Base-by-base conservation (phyloP, 2,797 vertebrate genomes). In the Vespertilio murinus region DNA sequence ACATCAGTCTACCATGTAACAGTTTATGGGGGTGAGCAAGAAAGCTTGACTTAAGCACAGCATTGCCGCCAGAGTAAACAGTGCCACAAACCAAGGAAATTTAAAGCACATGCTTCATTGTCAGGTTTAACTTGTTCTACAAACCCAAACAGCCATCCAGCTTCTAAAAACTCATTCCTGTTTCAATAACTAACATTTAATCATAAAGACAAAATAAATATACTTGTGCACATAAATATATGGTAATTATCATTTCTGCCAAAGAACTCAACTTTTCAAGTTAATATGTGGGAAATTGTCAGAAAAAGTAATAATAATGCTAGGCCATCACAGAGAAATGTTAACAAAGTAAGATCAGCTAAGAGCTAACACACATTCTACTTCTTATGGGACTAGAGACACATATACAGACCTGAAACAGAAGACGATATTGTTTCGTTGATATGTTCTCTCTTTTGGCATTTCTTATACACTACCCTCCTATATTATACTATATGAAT, bases 61-160 rank as follows among this genome's bases (percentile, higher is more conserved):
- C 73, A 56, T 96, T 97, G 97, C 97, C 96, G 95, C 98, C 98
- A 98, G 97, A 98, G 97, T 98, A 98, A 98, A 98, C 97, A 98
- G 96, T 97, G 96, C 96, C 90, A 96, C 97, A 97, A 98, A 98
- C 97, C 97, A 97, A 97, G 96, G 82, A 98, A 98, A 98, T 98
- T 97, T 97, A 98, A 98, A 98, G 97, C 97, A 98, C 97, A 98
- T 98, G 97, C 96, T 80, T 97, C 97, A 98, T 98, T 98, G 97
- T 98, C 97, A 98, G 95, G 96, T 98, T 98, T 97, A 97, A 98
- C 97, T 98, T 97, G 94, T 97, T 98, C 98, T 96, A 97, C 96
- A 97, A 97, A 97, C 96, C 97, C 97, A 96, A 98, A 98, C 94
- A 98, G 97, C 97, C 98, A 97, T 94, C 96, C 93, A 70, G 86